Evolutionary conservation across 2,888 invertebrate genomes (phyloP), one percentile per base, ranked within the genome.

Genomic region (Limnephilus marmoratus): DNA sequence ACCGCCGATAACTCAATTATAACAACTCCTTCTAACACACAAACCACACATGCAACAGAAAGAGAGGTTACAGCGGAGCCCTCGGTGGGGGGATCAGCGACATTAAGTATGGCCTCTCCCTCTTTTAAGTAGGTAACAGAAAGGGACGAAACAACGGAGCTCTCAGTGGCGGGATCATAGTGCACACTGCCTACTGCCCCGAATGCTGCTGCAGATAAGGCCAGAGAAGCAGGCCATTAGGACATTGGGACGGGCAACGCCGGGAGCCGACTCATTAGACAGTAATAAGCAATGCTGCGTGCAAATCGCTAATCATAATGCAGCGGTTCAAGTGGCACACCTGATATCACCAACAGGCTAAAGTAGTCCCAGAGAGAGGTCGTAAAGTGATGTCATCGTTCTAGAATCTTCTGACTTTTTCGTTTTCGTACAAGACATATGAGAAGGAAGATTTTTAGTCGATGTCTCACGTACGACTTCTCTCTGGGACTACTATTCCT

Each of bases 251-350:
- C 18, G 34, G 31, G 34, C 18, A 37, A 31, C 31, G 83, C 83
- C 83, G 83, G 83, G 83, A 83, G 83, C 83, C 37, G 37, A 24
- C 24, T 41, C 37, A 83, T 83, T 34, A 83, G 37, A 37, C 24
- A n/a, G 24, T 68, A 68, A 68, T 68, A 68, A 68, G 24, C 83
- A 83, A 37, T 18, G 83, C 83, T 15, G 37, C 83, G 83, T 83
- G 83, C 37, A 83, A 45, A 83, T 83, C 83, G 83, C 37, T 83
- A 83, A 83, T 83, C 18, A 34, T 34, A 68, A 68, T 2, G 37
- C 34, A 83, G 68, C 24, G 68, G 9, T 68, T 68, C 68, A n/a
- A 68, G 68, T 68, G 68, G 68, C 68, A 68, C 68, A 9, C 2
- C n/a, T 24, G 68, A 68, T n/a, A 68, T n/a, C 24, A 68, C 24